Evolutionary conservation across 2,113 vertebrate species (phyloP), one percentile per base, ranked within the genome.

Genomic region (Psittacula cyanocephala): DNA sequence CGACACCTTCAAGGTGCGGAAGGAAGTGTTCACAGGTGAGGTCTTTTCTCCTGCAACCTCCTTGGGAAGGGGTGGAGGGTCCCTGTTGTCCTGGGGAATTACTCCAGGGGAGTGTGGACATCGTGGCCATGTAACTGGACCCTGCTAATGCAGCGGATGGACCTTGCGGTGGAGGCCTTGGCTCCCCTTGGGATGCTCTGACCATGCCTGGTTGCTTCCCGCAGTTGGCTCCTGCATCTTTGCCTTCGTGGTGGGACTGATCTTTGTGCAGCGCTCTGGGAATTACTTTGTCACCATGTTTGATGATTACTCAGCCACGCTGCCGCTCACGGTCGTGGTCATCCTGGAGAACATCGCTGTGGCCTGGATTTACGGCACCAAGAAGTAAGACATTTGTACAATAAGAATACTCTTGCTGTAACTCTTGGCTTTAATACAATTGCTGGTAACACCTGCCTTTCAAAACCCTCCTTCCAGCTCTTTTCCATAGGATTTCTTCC

Each of bases 251-350:
- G 98, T 99, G 71, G 99, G 99, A 77, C 97, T 99, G 93, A 98
- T 99, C 97, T 99, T 99, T 47, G 99, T 99, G 97, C 99, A 99
- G 96, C 99, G 98, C 53, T 99, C 99, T 3, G 99, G 99, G 53
- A 99, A 99, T 95, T 99, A 99, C 96, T 99, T 99, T 95, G 99
- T 99, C 97, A 98, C 98, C 95, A 99, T 99, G 99, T 99, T 99
- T 92, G 99, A 99, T 1, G 99, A 99, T 96, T 99, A 99, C 94
- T 99, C 99, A 0, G 99, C 99, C 72, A 99, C 99, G 8, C 95
- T 99, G 96, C 99, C 99, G 0, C 99, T 99, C 96, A 99, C 99
- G 0, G 97, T 99, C 15, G 99, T 99, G 62, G 99, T 99, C 90
- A 99, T 99, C 96, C 98, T 99, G 81, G 99, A 99, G 98, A 99